phyloP scores from a whole-genome alignment of 1,140 invertebrate genomes.

The Rhagoletis zephyria region DNA sequence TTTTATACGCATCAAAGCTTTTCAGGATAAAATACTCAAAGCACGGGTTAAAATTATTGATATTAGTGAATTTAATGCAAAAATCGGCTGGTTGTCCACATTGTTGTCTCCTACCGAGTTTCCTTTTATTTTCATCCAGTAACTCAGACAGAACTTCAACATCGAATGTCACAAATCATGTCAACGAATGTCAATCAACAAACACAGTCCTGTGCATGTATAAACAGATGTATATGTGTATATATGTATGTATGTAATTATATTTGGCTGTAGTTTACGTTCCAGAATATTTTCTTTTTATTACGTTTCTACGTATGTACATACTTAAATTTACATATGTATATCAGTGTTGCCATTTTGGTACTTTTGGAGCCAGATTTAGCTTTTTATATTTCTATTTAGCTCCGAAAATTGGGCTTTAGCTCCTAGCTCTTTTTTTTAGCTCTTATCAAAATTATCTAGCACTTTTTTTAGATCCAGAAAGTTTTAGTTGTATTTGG shows the following conservation, averaged over 20 bases:
- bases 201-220: background rate
- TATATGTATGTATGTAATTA: background rate
- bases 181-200: conserved; percentile 37
- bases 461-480: too few species aligned
- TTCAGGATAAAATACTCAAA: background rate
- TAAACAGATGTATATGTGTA: background rate
- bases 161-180: conserved; percentile 31
- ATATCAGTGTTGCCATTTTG: too few species aligned
- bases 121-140: conserved; percentile 6
- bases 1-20: background rate
- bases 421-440: too few species aligned
- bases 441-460: too few species aligned
- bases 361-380: too few species aligned
- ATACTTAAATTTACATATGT: too few species aligned
- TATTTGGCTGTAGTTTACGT: too few species aligned
- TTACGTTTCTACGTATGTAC: too few species aligned
- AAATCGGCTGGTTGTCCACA: background rate
- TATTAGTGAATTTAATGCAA: background rate
- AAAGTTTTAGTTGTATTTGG: too few species aligned
- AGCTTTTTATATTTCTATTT: too few species aligned
- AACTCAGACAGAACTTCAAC: background rate
- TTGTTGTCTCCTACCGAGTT: conserved; percentile 11
- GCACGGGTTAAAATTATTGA: background rate
- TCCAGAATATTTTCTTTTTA: too few species aligned
- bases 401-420: too few species aligned